Evolutionary conservation across 2,797 vertebrate species (phyloP).

Genomic region (Rallus crepitans): DNA sequence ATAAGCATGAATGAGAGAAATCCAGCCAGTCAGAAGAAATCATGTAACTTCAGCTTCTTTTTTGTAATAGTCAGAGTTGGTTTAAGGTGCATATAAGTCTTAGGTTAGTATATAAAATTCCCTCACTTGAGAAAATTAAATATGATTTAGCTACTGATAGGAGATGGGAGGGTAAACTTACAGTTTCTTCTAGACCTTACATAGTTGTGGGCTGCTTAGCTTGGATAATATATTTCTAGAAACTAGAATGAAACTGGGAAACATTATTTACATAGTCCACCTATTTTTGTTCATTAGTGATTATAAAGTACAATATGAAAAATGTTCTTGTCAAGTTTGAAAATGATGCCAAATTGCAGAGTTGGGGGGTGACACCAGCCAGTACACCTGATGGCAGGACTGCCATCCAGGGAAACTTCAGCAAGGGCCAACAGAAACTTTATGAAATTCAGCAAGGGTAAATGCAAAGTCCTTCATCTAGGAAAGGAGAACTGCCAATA

Average conservation of each 20-base stretch:
- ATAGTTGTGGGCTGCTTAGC: neutral
- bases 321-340: neutral
- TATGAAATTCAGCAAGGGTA: neutral
- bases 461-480: neutral
- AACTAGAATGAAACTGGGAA: neutral
- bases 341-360: neutral
- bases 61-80: neutral
- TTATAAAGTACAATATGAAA: neutral
- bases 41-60: constrained; percentile 45
- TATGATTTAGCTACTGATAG: neutral
- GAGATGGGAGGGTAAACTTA: neutral
- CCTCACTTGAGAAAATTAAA: neutral
- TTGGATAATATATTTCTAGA: neutral
- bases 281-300: neutral
- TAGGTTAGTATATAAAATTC: neutral
- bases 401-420: neutral
- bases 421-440: neutral
- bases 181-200: neutral
- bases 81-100: constrained; percentile 27
- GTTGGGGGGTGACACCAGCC: neutral
- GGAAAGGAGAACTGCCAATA: neutral
- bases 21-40: constrained; percentile 6
- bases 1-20: constrained; percentile 49
- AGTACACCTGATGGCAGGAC: neutral
- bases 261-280: neutral